These are phyloP conservation scores for Thoracochromis brauschi DNA, from an alignment of 2,113 vertebrate genomes.

Conservation along the genomic window DNA sequence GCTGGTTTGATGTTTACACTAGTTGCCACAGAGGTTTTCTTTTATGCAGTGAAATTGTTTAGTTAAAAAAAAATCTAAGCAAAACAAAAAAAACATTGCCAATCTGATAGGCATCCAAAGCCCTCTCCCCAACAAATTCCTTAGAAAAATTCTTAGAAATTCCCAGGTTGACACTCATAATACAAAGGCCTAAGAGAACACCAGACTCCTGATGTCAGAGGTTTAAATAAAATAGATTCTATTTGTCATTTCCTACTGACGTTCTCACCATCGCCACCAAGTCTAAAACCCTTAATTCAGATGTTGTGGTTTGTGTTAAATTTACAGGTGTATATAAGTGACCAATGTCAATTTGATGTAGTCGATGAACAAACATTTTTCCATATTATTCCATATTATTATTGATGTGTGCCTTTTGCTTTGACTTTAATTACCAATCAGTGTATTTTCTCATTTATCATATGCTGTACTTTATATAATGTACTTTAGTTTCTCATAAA, in stretches of 20 bases:
- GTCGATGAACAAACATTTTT: background rate
- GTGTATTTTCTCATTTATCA: background rate
- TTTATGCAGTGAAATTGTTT: background rate
- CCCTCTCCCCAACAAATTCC: background rate
- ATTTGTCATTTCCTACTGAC: background rate
- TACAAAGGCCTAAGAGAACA: background rate
- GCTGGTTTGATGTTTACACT: background rate
- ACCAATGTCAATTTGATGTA: background rate
- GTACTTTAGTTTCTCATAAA: background rate
- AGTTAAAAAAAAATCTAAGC: background rate
- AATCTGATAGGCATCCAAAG: background rate
- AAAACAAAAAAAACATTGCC: fast-evolving
- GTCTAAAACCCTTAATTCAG: background rate
- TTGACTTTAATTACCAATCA: background rate
- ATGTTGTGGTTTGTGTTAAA: background rate
- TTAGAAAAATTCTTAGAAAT: background rate
- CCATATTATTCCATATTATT: background rate
- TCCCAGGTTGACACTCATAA: background rate
- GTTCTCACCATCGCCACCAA: background rate
- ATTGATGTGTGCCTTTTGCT: background rate
- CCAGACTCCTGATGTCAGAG: background rate
- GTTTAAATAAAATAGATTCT: background rate
- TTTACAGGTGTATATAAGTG: background rate
- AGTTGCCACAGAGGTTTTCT: background rate
- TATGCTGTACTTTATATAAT: background rate